These are phyloP conservation scores for Blastobasis adustella DNA, from an alignment of 2,888 invertebrate species.

Conservation along the genomic window DNA sequence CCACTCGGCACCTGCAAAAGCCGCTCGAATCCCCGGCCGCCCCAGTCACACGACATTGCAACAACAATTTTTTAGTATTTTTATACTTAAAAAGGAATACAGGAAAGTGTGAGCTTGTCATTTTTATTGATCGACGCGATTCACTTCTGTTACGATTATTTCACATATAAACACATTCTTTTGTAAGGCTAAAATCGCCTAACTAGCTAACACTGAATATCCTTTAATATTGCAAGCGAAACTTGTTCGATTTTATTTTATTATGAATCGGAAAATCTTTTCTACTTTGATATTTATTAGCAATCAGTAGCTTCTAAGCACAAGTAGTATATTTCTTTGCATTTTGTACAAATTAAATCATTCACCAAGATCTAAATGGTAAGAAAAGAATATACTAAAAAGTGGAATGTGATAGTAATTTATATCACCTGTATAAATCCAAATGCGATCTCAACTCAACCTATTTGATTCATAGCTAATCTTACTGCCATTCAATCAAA, in stretches of 20 bases:
- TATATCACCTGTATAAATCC: slow-evolving; percentile 43
- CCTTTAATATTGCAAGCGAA: too few species aligned
- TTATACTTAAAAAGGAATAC: slow-evolving; percentile 64
- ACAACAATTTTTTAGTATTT: slow-evolving; percentile 54
- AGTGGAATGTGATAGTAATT: slow-evolving; percentile 56
- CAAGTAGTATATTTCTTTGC: slow-evolving; percentile 51
- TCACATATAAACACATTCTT: slow-evolving; percentile 5
- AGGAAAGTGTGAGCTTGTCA: slow-evolving; percentile 69
- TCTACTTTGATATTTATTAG: slow-evolving; percentile 55
- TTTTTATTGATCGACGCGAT: slow-evolving; percentile 48
- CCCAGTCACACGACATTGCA: slow-evolving; percentile 25
- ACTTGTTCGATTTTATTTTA: too few species aligned
- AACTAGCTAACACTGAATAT: slow-evolving; percentile 14
- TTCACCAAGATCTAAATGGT: slow-evolving; percentile 48
- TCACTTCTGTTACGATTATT: slow-evolving; percentile 29
- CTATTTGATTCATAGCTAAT: too few species aligned
- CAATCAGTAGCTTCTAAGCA: slow-evolving; percentile 49
- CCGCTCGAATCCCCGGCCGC: slow-evolving; percentile 1
- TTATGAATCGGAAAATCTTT: slow-evolving; percentile 24
- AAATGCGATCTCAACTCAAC: slow-evolving; percentile 7
- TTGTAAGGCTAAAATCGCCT: slow-evolving; percentile 8
- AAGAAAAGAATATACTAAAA: slow-evolving; percentile 55
- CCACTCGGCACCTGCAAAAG: too few species aligned
- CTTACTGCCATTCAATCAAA: too few species aligned
- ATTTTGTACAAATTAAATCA: slow-evolving; percentile 49